These are phyloP conservation scores for Sitta europaea DNA, from an alignment of 2,113 vertebrate species.

Conservation along the genomic window DNA sequence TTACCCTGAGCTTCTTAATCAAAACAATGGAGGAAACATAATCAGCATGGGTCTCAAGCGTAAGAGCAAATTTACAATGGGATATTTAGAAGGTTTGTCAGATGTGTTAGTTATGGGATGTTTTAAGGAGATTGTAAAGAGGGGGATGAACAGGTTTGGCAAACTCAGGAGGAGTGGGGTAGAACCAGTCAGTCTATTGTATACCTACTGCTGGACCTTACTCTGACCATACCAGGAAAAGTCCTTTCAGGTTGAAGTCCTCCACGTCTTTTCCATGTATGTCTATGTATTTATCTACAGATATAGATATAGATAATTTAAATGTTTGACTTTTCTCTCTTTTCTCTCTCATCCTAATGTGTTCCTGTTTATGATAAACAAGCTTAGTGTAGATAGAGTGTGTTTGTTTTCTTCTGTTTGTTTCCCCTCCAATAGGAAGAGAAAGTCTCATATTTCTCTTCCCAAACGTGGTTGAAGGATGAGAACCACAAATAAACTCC, in stretches of 20 bases:
- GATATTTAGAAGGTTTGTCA: background rate
- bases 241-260: background rate
- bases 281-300: no score
- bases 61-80: background rate
- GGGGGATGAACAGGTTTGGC: accelerated
- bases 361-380: background rate
- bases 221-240: background rate
- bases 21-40: background rate
- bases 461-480: background rate
- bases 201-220: background rate
- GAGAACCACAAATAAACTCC: background rate
- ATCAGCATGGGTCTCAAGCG: accelerated
- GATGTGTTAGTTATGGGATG: background rate
- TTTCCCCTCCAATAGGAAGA: background rate
- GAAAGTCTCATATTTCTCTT: background rate
- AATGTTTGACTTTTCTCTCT: background rate
- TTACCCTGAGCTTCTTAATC: background rate
- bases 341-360: background rate
- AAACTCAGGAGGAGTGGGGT: accelerated
- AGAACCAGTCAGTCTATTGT: background rate
- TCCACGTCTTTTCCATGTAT: background rate
- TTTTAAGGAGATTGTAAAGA: background rate
- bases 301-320: background rate
- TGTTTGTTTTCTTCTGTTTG: background rate
- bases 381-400: background rate